Base-by-base conservation (phyloP, 2,888 invertebrate genomes). In the Tachystola acroxantha region DNA sequence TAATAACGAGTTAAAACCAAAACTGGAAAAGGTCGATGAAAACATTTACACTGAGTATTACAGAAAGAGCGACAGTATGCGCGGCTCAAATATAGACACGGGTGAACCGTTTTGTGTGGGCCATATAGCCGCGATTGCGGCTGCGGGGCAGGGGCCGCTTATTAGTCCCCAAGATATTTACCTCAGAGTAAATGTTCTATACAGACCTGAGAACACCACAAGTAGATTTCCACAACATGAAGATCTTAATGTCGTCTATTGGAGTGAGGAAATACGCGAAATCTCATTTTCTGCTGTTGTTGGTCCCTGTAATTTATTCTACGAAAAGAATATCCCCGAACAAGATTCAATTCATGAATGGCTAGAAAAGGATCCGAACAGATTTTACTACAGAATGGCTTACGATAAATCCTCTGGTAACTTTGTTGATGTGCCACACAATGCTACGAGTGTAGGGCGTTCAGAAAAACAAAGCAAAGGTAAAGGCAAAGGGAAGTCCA, bases 1-100 rank as follows among this genome's bases (percentile, higher is more conserved):
- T 25, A 41, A 49, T n/a, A 42, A 48, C 9, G 58, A 50, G 37
- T 37, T 39, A n/a, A 81, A 73, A 54, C 45, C 56, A 0, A 85
- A 80, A 57, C 48, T 76, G 32, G 87, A 87, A 34, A 78, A 88
- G 48, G 88, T 91, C 1, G 93, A 95, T 69, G 93, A 93, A 64
- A 88, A 90, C n/a, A 64, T 91, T 20, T 95, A 93, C 62, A 92
- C 95, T 0, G 96, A 96, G 68, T 91, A 91, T 54, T 95, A 95
- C 65, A 87, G 95, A 37, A 95, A 95, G 74, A 90, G 88, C 28
- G 88, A 89, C 45, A 88, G 87, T 45, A 68, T 91, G 12, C 92
- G 93, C 50, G 93, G 93, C 0, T 92, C 92, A 0, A 93, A 94
- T 56, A 66, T 88, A 9, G 91, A 92, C 43, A 92, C 93, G 0